Evolutionary conservation across 2,888 invertebrate species (phyloP).

Genomic region (Isoperla grammatica): DNA sequence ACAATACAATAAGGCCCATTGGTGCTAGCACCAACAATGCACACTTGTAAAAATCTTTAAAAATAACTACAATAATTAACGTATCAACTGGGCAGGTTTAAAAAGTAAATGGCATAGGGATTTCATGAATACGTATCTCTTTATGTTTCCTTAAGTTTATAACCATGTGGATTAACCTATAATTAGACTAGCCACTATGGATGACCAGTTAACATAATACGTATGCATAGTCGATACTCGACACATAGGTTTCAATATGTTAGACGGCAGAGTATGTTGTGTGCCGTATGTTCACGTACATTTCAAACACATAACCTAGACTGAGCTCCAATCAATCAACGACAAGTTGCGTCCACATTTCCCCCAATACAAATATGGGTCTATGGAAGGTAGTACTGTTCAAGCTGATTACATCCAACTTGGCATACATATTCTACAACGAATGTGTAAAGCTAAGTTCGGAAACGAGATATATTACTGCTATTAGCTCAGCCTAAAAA

Average conservation of each 20-base stretch:
- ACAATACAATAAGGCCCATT: slow-evolving; percentile 11
- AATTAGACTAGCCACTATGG: not conserved
- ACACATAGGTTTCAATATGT: too few relatives aligned
- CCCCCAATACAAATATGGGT: not conserved
- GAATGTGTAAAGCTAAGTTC: slow-evolving; percentile 10
- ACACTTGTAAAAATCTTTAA: slow-evolving; percentile 6
- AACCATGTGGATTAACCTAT: not conserved
- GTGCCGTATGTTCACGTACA: not conserved
- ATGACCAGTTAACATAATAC: slow-evolving; percentile 1
- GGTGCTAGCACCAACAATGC: slow-evolving; percentile 6
- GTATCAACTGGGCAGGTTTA: not conserved
- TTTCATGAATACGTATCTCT: not conserved
- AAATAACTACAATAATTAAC: slow-evolving; percentile 17
- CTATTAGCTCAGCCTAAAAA: too few relatives aligned
- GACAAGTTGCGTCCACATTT: not conserved
- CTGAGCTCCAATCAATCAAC: slow-evolving; percentile 2
- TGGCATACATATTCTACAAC: slow-evolving; percentile 18
- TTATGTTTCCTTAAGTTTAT: not conserved
- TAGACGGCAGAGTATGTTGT: too few relatives aligned
- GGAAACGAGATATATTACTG: too few relatives aligned
- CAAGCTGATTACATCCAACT: not conserved
- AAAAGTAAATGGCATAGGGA: slow-evolving; percentile 7
- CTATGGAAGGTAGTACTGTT: too few relatives aligned
- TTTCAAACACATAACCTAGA: not conserved
- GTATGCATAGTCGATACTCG: not conserved